Percentiles rank a stretch among this genome's conserved stretches.
phyloP scores from a whole-genome alignment of 2,888 invertebrate species.

The Brachyptera putata region DNA sequence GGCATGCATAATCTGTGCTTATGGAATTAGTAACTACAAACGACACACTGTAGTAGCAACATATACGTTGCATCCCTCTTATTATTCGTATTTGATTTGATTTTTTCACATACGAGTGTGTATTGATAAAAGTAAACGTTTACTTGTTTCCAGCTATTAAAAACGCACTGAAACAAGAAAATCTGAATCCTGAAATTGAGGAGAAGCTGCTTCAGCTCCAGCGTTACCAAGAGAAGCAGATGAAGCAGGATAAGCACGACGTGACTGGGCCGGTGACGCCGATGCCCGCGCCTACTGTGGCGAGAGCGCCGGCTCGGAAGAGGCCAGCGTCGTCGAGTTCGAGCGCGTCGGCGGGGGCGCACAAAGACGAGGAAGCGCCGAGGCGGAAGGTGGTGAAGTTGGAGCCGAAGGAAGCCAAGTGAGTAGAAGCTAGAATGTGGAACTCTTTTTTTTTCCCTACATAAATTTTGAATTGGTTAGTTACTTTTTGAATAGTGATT shows the following conservation, averaged over 20 bases:
- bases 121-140: not conserved
- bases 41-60: no score
- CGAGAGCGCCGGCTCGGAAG: conserved; percentile 39
- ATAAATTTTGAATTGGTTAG: not conserved
- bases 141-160: conserved; percentile 67
- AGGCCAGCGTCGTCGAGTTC: conserved; percentile 36
- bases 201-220: conserved; percentile 86
- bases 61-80: no score
- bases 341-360: not conserved
- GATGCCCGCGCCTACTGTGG: not conserved
- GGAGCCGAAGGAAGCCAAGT: conserved; percentile 37
- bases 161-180: conserved; percentile 87
- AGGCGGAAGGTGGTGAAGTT: conserved; percentile 29
- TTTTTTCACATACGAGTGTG: no score
- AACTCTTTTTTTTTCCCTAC: no score
- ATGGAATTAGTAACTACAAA: no score
- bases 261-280: conserved; percentile 29
- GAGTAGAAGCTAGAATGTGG: no score
- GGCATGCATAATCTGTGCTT: no score
- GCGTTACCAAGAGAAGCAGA: conserved; percentile 75
- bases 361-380: conserved; percentile 26
- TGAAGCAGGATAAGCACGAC: conserved; percentile 53
- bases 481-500: not conserved
- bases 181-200: conserved; percentile 87
- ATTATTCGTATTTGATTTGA: no score